Base-by-base conservation (phyloP, 2,888 invertebrate genomes). In the Trissoscelio sp. region DNA sequence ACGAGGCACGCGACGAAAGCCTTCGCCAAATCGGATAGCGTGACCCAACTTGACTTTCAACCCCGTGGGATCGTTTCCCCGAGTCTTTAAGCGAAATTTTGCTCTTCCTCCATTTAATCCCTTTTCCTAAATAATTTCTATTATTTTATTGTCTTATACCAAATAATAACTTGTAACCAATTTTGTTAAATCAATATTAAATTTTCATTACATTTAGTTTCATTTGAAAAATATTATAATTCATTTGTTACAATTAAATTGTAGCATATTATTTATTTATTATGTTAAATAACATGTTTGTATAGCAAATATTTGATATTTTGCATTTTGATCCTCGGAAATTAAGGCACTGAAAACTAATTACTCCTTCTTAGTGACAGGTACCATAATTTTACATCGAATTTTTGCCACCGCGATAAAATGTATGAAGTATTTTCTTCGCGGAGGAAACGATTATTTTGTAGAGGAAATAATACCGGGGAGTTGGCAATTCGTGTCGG, bases 21-120 rank as follows among this genome's bases (percentile, higher is more conserved):
- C 81, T 60, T 57, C 74, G 79, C 79, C 77, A 80, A 83, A 80
- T 80, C 78, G 70, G 79, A 67, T 79, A 74, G 83, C 82, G 83
- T 82, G 83, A 83, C 83, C 83, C 64, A 42, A 74, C 82, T 81
- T 75, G 80, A 83, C 82, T 83, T 24, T 20, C 16, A 34, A 66
- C 73, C 82, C 79, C 83, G 80, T 82, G 79, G 77, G 83, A 83
- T 72, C 72, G 46, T 16, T 77, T 64, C 31, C 39, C 70, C 75
- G 62, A 62, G 57, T 55, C 72, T 77, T 62, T 70, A 58, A 74
- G 51, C 74, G 11, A 62, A 66, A 75, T 75, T 73, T 70, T 18
- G 24, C 39, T 62, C 58, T 55, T 78, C 48, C 44, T 60, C 28
- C 0, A 14, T 51, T 18, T 42, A 42, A 39, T 51, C 7, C 11